phyloP scores from a whole-genome alignment of 2,113 vertebrate genomes.

The Pluvianellus socialis region DNA sequence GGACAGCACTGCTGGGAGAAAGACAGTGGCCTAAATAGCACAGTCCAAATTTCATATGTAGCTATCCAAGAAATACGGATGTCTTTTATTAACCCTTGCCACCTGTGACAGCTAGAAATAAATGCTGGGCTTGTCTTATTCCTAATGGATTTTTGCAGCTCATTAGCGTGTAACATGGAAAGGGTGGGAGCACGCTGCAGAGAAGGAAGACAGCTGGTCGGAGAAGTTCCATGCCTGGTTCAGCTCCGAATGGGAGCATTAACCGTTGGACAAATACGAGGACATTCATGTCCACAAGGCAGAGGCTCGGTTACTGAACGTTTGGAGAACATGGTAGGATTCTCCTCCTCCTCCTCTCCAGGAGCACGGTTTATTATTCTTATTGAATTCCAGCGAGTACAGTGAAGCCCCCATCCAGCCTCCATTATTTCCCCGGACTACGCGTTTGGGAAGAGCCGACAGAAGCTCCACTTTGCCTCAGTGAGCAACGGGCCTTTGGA shows the following conservation, averaged over 20 bases:
- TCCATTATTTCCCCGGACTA: neutral
- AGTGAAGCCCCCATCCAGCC: neutral
- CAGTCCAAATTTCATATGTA: conserved; percentile 7
- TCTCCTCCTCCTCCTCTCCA: neutral
- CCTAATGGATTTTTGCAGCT: neutral
- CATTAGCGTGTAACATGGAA: neutral
- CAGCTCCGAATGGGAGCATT: neutral
- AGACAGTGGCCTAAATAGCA: conserved; percentile 60
- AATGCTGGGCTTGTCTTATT: neutral
- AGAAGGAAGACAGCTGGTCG: neutral
- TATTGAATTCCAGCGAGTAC: neutral
- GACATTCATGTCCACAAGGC: fast-evolving
- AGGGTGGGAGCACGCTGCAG: neutral
- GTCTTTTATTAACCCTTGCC: conserved; percentile 51
- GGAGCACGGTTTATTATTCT: neutral
- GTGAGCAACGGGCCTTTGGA: neutral
- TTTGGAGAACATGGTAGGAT: neutral
- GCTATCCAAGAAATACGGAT: neutral
- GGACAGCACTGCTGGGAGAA: conserved; percentile 63
- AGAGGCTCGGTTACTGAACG: neutral
- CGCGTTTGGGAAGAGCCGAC: neutral
- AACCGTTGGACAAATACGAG: neutral
- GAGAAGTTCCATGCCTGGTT: neutral
- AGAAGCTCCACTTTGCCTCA: neutral
- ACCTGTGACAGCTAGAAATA: neutral